Conservation (phyloP, 64 coral and sea anemone species). For the Stylophora pistillata region DNA sequence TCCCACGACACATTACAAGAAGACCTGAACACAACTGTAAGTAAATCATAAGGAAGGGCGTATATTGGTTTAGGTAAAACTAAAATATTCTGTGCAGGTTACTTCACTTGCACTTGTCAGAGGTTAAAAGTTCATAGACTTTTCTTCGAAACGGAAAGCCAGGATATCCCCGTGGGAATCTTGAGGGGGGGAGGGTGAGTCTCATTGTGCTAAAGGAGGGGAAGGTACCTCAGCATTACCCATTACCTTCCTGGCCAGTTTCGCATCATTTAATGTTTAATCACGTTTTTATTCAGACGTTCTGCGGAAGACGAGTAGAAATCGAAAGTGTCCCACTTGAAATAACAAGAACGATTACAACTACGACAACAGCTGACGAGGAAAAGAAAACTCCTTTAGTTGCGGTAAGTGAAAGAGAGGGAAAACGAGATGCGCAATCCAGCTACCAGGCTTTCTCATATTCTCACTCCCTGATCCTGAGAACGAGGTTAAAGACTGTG, state of each 20-base stretch:
- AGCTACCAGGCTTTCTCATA: too few relatives aligned
- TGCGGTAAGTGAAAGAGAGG: constrained; percentile 45
- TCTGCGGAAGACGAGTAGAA: constrained; percentile 77
- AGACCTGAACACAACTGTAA: constrained; percentile 60
- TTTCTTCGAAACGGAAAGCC: too few relatives aligned
- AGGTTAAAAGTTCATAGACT: neutral
- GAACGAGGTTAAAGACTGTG: too few relatives aligned
- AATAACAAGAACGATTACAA: constrained; percentile 41
- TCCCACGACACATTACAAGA: constrained; percentile 68
- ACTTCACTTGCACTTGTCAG: neutral
- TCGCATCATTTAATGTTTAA: neutral
- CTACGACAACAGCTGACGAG: constrained; percentile 32
- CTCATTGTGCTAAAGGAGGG: too few relatives aligned
- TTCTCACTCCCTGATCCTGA: too few relatives aligned
- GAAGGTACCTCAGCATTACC: too few relatives aligned
- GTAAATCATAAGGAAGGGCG: neutral
- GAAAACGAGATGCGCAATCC: too few relatives aligned
- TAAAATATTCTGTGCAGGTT: too few relatives aligned
- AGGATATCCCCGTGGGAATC: too few relatives aligned
- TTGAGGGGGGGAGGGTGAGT: too few relatives aligned
- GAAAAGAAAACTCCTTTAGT: constrained; percentile 51
- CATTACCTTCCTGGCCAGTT: too few relatives aligned
- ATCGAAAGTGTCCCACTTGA: constrained; percentile 85
- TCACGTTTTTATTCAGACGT: constrained; percentile 45
- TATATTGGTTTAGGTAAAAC: too few relatives aligned